Evolutionary conservation across 2,888 invertebrate species (phyloP), one percentile per base, ranked within the genome.

Genomic region (Teleogryllus oceanicus): DNA sequence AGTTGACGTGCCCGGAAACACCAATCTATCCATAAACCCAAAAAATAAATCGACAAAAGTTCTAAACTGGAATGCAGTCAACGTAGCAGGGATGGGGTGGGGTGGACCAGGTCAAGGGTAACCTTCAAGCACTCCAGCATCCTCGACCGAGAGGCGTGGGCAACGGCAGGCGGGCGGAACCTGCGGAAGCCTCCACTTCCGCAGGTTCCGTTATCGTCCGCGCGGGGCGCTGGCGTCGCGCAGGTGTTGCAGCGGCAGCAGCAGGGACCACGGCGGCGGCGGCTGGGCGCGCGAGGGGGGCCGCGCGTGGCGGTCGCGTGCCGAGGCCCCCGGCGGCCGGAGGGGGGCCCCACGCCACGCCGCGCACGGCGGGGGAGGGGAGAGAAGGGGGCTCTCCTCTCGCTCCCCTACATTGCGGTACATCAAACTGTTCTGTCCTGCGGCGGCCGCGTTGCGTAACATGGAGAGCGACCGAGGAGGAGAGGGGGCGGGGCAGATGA

Each of bases 241-340:
- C 62, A 62, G 62, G 62, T 62, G 62, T 62, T 62, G 13, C 13
- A n/a, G 16, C 13, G 10, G 62, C 16, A 62, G 62, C 62, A n/a
- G n/a, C 16, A 13, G 62, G 5, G 13, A 3, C 11, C 3, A 16
- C 12, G 50, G n/a, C 49, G 50, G n/a, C 21, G 50, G 21, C 12
- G 50, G 24, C 50, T 21, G 76, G 2, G 37, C 20, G 12, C 8
- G 1, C 2, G 78, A 78, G 4, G 78, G n/a, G n/a, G 50, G 62
- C n/a, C n/a, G 49, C 77, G 37, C 49, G 78, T 78, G 51, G 51
- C 51, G 21, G 50, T 78, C 50, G 18, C 78, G 50, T 78, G 78
- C 51, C 78, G 51, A 51, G 50, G 12, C 50, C 20, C 78, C 78
- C 62, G 13, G 16, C 62, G 62, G 13, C 50, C 78, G 49, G 51